Conservation (phyloP, 2,797 vertebrate species). For the Xenopus petersii region DNA sequence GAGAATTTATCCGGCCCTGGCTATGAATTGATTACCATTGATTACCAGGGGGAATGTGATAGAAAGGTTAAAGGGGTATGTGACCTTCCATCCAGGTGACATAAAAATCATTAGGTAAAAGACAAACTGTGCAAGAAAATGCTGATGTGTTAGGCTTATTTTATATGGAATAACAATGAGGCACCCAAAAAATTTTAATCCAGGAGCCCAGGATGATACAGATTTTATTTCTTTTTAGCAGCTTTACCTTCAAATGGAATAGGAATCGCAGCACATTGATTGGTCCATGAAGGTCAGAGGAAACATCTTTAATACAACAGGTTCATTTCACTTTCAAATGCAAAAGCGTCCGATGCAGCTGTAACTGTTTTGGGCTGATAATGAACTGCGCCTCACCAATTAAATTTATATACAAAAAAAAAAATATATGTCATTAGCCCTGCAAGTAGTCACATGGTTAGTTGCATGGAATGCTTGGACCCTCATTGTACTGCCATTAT, state of each 20-base stretch:
- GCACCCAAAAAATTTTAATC: constrained; percentile 1
- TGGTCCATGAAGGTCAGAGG: too few relatives aligned
- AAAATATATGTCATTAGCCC: too few relatives aligned
- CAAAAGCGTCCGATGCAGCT: too few relatives aligned
- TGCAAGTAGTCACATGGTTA: too few relatives aligned
- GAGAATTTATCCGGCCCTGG: constrained; percentile 70
- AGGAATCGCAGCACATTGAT: not conserved
- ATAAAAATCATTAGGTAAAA: constrained; percentile 78
- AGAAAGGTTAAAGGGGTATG: constrained; percentile 73
- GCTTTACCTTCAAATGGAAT: not conserved
- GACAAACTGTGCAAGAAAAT: constrained; percentile 69
- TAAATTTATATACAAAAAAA: too few relatives aligned
- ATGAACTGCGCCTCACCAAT: too few relatives aligned
- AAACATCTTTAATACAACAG: too few relatives aligned
- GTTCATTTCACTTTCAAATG: too few relatives aligned
- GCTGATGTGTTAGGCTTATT: constrained; percentile 63
- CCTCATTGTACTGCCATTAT: too few relatives aligned
- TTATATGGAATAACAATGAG: constrained; percentile 52
- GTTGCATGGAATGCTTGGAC: too few relatives aligned
- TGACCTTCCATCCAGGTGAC: constrained; percentile 72
- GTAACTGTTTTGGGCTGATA: too few relatives aligned
- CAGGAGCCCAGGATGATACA: not conserved
- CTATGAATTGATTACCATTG: constrained; percentile 75
- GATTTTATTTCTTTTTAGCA: not conserved
- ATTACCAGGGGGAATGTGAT: constrained; percentile 70